These are phyloP conservation scores for Gambelia wislizenii DNA, from an alignment of 2,797 vertebrate genomes.

Conservation along the genomic window DNA sequence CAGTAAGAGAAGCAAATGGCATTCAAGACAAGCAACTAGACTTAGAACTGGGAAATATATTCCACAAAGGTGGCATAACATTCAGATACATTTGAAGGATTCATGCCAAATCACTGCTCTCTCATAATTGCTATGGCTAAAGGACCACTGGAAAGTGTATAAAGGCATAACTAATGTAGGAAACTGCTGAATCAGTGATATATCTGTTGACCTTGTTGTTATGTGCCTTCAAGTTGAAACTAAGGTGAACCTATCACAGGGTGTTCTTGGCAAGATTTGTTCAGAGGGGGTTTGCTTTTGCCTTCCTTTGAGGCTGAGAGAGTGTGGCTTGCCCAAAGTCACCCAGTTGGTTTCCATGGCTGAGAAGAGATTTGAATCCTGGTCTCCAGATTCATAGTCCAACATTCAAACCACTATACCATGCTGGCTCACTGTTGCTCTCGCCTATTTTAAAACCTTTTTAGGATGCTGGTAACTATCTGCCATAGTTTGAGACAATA, in stretches of 20 bases:
- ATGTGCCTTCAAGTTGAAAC: no score
- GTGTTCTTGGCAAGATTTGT: no score
- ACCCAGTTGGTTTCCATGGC: no score
- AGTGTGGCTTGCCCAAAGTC: no score
- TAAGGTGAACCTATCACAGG: no score
- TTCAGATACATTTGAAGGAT: conserved; percentile 20
- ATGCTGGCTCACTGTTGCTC: no score
- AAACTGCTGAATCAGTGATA: neutral
- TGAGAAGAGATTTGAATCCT: no score
- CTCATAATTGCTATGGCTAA: neutral
- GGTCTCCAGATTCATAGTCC: no score
- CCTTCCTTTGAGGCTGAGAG: no score
- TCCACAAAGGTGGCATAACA: rapidly evolving
- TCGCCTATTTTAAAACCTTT: neutral
- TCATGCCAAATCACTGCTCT: neutral
- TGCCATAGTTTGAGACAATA: neutral
- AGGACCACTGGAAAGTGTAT: neutral
- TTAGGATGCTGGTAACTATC: neutral
- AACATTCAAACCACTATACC: no score
- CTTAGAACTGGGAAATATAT: conserved; percentile 9
- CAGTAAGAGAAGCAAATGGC: conserved; percentile 11
- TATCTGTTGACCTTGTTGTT: neutral
- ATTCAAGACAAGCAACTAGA: conserved; percentile 45
- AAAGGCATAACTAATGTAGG: neutral
- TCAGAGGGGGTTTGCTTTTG: no score